Percentiles rank a stretch among this genome's conserved stretches.
Conservation (phyloP, 2,888 invertebrate genomes). For the Leptinotarsa haldemani region DNA sequence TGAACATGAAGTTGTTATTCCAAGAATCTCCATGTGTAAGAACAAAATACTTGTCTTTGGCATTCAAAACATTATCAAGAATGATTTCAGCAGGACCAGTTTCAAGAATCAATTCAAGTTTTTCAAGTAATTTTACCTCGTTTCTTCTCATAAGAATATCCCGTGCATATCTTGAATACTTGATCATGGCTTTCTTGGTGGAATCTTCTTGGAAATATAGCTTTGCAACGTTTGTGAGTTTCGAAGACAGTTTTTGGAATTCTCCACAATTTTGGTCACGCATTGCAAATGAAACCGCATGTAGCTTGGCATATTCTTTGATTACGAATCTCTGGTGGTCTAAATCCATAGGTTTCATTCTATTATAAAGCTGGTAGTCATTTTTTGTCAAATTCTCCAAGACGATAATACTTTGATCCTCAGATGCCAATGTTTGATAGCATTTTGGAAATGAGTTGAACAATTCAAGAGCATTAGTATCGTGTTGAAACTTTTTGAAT, state of each 20-base stretch:
- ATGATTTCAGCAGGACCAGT: conserved; percentile 22
- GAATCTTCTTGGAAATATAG: conserved; percentile 12
- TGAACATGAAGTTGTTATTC: conserved; percentile 35
- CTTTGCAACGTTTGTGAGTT: conserved; percentile 16
- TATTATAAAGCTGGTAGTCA: conserved; percentile 40
- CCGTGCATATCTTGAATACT: conserved; percentile 20
- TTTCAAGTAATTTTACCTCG: conserved; percentile 19
- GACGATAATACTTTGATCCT: conserved; percentile 15
- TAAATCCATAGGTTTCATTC: conserved; percentile 35
- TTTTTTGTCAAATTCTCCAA: conserved; percentile 41
- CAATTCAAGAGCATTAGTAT: conserved; percentile 25
- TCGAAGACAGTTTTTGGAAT: conserved; percentile 17
- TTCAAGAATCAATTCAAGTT: conserved; percentile 19
- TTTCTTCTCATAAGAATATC: conserved; percentile 29
- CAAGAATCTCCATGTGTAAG: conserved; percentile 33
- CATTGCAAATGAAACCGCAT: conserved; percentile 46
- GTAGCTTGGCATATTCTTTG: conserved; percentile 43
- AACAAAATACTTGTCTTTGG: conserved; percentile 20
- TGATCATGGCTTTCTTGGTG: neutral
- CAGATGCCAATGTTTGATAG: neutral
- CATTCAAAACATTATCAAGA: conserved; percentile 13
- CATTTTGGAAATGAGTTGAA: conserved; percentile 31
- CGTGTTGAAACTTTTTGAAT: conserved; percentile 38
- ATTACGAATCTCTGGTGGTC: conserved; percentile 38
- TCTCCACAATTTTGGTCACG: conserved; percentile 33